Evolutionary conservation across 1,140 invertebrate genomes (phyloP), one percentile per base, ranked within the genome.

Genomic region (Drosophila truncata): DNA sequence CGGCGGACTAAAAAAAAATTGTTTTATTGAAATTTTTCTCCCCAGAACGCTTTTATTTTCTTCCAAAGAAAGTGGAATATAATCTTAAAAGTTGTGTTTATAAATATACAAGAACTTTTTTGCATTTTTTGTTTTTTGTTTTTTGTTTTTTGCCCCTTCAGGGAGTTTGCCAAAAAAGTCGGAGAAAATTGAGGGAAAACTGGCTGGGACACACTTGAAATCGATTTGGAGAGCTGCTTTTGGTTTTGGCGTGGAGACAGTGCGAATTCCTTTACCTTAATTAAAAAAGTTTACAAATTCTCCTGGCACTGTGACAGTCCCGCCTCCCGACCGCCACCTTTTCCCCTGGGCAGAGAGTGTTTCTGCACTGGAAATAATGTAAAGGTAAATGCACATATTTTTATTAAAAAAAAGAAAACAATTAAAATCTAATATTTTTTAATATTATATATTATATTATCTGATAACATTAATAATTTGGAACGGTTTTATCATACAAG

Each of bases 221-320:
- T 82, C 44, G 62, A 73, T 64, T 61, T 64, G 47, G 58, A 37
- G 20, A 25, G 27, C 7, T 14, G 47, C 47, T 29, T 47, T 54
- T 27, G 61, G 18, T 16, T 23, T 20, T 7, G 50, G 27, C 29
- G 33, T 16, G 37, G 66, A 58, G 79, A 67, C 66, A 63, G 57
- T 72, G 83, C 59, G 63, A 87, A 87, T 87, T 87, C 69, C 83
- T 66, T 85, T 80, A 87, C 83, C 83, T 87, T 87, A 87, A 87
- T 87, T 87, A 87, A 87, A 87, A 87, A 87, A 87, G 84, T 87
- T 87, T 88, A 80, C 76, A 82, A 69, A 80, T 77, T 79, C 71
- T 76, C 52, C 57, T 46, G 64, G 64, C 76, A 71, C 52, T 74
- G 81, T 82, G 80, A 76, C 81, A 83, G 67, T 59, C 58, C 49